These are phyloP conservation scores for Deroplatys truncata DNA, from an alignment of 2,888 invertebrate species.

Conservation along the genomic window DNA sequence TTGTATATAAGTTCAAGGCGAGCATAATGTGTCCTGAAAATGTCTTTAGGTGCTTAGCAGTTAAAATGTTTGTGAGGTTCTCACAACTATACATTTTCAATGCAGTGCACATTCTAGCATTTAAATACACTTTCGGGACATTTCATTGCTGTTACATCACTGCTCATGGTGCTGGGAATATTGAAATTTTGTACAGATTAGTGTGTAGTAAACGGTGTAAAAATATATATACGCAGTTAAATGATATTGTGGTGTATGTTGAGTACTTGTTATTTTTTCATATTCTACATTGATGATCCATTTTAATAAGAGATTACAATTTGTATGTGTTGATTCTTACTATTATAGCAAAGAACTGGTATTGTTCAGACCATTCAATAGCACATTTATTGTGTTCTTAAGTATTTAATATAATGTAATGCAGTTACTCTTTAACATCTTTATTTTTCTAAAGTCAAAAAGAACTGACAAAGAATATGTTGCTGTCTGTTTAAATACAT, in stretches of 20 bases:
- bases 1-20: not conserved
- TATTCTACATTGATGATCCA: not conserved
- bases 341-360: not conserved
- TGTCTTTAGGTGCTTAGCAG: not conserved
- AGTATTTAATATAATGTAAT: not conserved
- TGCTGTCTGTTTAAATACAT: not conserved
- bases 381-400: not conserved
- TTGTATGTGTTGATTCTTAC: not conserved
- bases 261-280: not conserved
- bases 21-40: not conserved
- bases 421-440: not conserved
- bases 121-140: not conserved
- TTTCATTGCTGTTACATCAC: not conserved
- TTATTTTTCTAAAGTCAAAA: not conserved
- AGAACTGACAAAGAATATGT: not conserved
- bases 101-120: not conserved
- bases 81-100: not conserved
- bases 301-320: not conserved
- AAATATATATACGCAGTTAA: not conserved
- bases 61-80: not conserved
- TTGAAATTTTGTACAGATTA: conserved; percentile 13
- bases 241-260: not conserved
- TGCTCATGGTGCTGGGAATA: conserved; percentile 20
- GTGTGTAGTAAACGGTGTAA: not conserved
- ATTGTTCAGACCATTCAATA: not conserved